phyloP scores from a whole-genome alignment of 2,113 vertebrate species.

The Dicaeum eximium region DNA sequence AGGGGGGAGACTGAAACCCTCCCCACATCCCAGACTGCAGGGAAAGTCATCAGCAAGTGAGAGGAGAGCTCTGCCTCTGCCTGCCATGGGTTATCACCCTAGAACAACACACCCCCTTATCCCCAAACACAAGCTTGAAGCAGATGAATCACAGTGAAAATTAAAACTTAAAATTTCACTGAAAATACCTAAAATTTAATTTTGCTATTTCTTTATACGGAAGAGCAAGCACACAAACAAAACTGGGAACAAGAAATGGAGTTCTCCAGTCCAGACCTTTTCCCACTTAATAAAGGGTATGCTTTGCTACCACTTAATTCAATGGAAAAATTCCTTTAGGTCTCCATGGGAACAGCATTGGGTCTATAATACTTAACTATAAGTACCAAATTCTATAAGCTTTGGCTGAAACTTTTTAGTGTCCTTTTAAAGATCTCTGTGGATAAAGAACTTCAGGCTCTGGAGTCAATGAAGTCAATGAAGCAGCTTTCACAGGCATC shows the following conservation, averaged over 20 bases:
- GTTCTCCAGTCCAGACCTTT: background rate
- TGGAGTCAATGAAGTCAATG: conserved; percentile 49
- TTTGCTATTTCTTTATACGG: background rate
- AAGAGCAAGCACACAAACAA: background rate
- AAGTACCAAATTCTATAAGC: conserved; percentile 55
- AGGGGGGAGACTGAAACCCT: background rate
- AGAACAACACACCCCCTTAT: background rate
- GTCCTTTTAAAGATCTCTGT: conserved; percentile 34
- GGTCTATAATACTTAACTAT: conserved; percentile 30
- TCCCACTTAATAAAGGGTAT: background rate
- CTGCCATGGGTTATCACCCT: background rate
- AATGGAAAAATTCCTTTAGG: conserved; percentile 39
- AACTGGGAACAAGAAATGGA: background rate
- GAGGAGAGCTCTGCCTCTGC: background rate
- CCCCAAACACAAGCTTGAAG: background rate
- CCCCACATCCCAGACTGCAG: background rate
- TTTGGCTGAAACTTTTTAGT: conserved; percentile 35
- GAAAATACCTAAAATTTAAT: background rate
- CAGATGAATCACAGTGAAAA: background rate
- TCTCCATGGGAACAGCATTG: conserved; percentile 44
- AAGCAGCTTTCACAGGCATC: conserved; percentile 41
- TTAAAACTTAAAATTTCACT: background rate
- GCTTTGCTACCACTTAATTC: conserved; percentile 39
- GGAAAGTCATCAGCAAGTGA: background rate
- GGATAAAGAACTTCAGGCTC: conserved; percentile 30